Conservation (phyloP, 2,797 vertebrate genomes). For the Chelon auratus region DNA sequence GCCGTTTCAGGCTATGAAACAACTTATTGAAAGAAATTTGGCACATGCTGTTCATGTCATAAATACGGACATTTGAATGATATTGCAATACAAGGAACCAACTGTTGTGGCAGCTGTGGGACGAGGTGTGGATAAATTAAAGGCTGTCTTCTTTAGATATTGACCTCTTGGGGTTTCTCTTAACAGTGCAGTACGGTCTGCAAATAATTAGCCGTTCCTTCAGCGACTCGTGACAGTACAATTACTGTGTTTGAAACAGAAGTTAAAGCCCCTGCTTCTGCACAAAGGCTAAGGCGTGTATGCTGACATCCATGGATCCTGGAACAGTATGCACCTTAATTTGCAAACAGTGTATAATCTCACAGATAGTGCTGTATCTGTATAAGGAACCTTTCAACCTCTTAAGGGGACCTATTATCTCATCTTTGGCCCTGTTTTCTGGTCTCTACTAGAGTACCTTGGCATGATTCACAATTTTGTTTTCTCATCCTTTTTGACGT, state of each 20-base stretch:
- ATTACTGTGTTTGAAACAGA: constrained; percentile 25
- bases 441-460: no score
- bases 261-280: constrained; percentile 15
- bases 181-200: constrained; percentile 35
- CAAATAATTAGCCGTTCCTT: constrained; percentile 23
- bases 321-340: constrained; percentile 24
- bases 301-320: constrained; percentile 22
- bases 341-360: constrained; percentile 26
- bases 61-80: constrained; percentile 33
- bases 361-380: constrained; percentile 22
- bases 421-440: no score
- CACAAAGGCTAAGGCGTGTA: constrained; percentile 28
- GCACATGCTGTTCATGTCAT: constrained; percentile 58
- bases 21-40: constrained; percentile 47
- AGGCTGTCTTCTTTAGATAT: constrained; percentile 21
- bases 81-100: constrained; percentile 5
- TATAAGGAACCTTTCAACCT: constrained; percentile 31
- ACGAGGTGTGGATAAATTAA: constrained; percentile 1
- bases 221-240: constrained; percentile 17
- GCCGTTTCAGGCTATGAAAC: constrained; percentile 37
- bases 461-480: no score
- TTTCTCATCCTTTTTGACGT: no score
- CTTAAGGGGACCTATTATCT: neutral
- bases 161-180: neutral
- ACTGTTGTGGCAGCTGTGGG: constrained; percentile 14